phyloP scores from a whole-genome alignment of 2,113 vertebrate genomes.

The Panthera uncia region DNA sequence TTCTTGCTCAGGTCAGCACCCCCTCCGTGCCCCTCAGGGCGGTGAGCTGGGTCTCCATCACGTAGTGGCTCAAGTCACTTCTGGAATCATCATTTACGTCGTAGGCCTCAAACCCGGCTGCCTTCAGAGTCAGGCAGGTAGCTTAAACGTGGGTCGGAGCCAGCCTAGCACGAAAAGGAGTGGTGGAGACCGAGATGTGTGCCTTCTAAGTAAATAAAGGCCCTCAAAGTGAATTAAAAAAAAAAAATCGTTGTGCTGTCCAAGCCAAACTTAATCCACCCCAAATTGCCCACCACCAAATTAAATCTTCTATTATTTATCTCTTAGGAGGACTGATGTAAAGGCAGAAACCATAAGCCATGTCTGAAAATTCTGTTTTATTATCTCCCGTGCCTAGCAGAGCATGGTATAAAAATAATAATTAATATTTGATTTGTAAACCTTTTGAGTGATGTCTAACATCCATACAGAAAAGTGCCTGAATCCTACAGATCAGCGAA shows the following conservation, averaged over 20 bases:
- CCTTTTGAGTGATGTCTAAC: neutral
- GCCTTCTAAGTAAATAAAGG: conserved; percentile 41
- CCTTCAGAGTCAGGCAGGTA: neutral
- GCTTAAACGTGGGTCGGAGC: neutral
- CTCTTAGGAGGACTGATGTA: neutral
- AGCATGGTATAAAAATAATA: conserved; percentile 30
- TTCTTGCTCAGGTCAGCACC: neutral
- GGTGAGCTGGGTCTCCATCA: neutral
- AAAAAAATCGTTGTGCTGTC: neutral
- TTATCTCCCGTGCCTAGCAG: neutral
- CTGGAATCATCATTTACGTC: neutral
- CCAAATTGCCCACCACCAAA: neutral
- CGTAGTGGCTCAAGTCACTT: neutral
- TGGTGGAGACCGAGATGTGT: neutral
- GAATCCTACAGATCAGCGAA: conserved; percentile 12
- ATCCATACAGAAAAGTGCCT: neutral
- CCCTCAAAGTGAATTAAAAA: neutral
- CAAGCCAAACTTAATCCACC: neutral
- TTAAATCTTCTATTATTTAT: conserved; percentile 43
- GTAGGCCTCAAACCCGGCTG: neutral
- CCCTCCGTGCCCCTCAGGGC: neutral
- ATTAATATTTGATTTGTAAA: conserved; percentile 12
- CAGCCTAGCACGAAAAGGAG: neutral
- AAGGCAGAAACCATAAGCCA: conserved; percentile 25
- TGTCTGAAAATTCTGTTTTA: conserved; percentile 44